Base-by-base conservation (phyloP, 1,140 invertebrate genomes). In the Metaphire vulgaris region DNA sequence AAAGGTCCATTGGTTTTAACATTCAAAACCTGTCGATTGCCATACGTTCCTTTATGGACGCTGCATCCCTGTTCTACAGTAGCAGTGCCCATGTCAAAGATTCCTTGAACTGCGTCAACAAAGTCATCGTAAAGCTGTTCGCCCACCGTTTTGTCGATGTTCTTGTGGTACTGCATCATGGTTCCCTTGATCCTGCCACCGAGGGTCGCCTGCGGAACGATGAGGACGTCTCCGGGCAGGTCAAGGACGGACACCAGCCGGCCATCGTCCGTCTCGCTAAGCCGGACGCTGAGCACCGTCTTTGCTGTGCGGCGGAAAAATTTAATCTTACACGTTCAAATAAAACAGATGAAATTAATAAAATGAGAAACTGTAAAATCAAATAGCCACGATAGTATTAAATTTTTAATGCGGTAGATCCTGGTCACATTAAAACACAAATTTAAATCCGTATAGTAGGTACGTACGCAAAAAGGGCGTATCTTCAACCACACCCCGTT, bases 1-100 rank as follows among this genome's bases (percentile, higher is more conserved):
- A 80, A 87, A 32, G 87, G 87, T 79, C 87, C 87, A 82, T 88
- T 87, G 34, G 87, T 88, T 32, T 86, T 83, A 74, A 83, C 85
- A 2, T 78, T 82, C 56, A 88, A 81, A 68, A 87, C 86, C 79
- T 88, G 87, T 78, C 86, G 79, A 69, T 86, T 85, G 21, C 87
- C 87, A 81, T 88, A 88, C 1, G 85, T 84, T 21, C 87, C 87
- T 76, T 75, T 70, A 71, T 80, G 72, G 2, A 88, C 85, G 26
- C 78, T 77, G 32, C 72, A 76, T 33, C 79, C 78, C 66, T 68
- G 41, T 74, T 81, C 80, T 67, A 69, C 78, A 41, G 74, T 73
- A 65, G 68, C n/a, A n/a, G n/a, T n/a, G n/a, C n/a, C n/a, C n/a
- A n/a, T n/a, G n/a, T n/a, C 32, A 21, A 74, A 78, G 77, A 74